Conservation (phyloP, 2,888 invertebrate genomes). For the Lasioglossum lativentre region DNA sequence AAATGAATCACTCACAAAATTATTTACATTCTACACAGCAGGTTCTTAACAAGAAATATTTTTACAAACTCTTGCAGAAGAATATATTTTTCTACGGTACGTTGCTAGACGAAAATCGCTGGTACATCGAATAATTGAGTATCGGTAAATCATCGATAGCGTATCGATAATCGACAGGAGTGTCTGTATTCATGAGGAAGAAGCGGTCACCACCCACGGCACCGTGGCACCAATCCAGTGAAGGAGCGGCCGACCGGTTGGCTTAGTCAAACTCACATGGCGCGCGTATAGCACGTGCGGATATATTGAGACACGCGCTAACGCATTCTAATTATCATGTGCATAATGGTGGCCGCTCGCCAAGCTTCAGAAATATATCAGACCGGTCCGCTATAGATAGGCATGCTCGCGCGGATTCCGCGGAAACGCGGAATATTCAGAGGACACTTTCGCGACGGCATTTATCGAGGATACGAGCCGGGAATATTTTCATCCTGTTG, state of each 20-base stretch:
- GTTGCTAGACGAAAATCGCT: too few species aligned
- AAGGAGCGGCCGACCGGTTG: slow-evolving; percentile 56
- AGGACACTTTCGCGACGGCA: not conserved
- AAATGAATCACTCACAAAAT: too few species aligned
- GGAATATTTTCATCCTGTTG: slow-evolving; percentile 32
- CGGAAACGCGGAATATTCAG: slow-evolving; percentile 47
- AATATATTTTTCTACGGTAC: too few species aligned
- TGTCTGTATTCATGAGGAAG: slow-evolving; percentile 29
- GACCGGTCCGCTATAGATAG: slow-evolving; percentile 81
- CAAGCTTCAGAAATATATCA: slow-evolving; percentile 84
- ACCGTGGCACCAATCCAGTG: slow-evolving; percentile 42
- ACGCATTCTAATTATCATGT: slow-evolving; percentile 85
- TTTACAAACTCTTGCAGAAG: too few species aligned
- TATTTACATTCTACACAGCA: too few species aligned
- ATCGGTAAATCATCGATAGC: not conserved
- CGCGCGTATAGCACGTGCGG: slow-evolving; percentile 75
- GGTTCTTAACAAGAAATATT: too few species aligned
- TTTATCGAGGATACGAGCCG: slow-evolving; percentile 47
- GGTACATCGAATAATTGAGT: not conserved
- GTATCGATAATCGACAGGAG: not conserved
- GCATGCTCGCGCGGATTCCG: slow-evolving; percentile 73
- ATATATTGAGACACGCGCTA: slow-evolving; percentile 85
- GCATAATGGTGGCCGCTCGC: slow-evolving; percentile 84
- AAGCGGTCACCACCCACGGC: slow-evolving; percentile 55
- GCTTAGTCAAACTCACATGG: slow-evolving; percentile 58